Conservation (phyloP, 2,113 vertebrate species). For the Gymnorhina tibicen region DNA sequence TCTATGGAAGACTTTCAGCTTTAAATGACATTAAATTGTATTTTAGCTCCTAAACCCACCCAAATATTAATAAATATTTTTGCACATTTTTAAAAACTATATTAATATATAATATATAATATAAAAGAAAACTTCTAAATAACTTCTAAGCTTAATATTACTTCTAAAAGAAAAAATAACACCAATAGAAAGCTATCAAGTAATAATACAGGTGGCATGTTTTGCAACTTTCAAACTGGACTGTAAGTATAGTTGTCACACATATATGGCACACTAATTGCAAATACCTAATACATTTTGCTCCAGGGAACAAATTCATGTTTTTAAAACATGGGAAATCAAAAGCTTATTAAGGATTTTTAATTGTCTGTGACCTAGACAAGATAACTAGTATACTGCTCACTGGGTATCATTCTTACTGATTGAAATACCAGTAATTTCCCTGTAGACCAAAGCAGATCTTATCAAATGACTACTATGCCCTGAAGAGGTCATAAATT, state of each 20-base stretch:
- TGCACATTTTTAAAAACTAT: background rate
- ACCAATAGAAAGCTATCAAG: background rate
- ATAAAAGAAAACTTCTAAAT: background rate
- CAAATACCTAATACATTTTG: background rate
- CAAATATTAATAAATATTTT: background rate
- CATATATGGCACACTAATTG: background rate
- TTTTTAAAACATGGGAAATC: background rate
- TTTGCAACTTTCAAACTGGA: background rate
- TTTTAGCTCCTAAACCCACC: background rate
- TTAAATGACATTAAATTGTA: background rate
- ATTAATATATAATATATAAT: background rate
- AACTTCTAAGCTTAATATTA: background rate
- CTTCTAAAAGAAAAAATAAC: background rate
- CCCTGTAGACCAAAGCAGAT: background rate
- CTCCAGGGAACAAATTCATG: background rate
- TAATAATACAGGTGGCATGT: background rate
- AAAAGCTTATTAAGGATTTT: background rate
- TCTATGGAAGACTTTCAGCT: background rate
- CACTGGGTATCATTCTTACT: background rate
- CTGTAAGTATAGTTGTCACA: background rate
- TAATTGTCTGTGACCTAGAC: constrained; percentile 30
- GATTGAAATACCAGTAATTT: constrained; percentile 39
- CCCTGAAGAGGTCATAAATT: constrained; percentile 39
- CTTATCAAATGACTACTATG: constrained; percentile 6
- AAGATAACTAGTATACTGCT: background rate